Evolutionary conservation across 1,140 invertebrate genomes (phyloP), one percentile per base, ranked within the genome.

Genomic region (Pachypsylla venusta): DNA sequence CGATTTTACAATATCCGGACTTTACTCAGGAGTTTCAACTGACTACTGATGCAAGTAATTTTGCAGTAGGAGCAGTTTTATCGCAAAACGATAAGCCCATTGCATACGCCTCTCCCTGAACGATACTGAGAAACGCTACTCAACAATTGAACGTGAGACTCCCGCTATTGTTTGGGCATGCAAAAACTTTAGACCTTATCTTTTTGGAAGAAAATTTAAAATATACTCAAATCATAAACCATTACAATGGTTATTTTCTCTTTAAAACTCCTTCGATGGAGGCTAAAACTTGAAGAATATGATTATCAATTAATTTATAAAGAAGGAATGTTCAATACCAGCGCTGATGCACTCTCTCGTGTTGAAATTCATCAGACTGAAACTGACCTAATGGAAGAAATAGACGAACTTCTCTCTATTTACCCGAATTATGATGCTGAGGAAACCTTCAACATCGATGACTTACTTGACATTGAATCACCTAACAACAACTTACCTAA

Each of bases 201-300:
- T 81, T 2, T 73, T 71, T 58, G 73, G 72, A 16, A 67, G 56
- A 27, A 67, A 73, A 53, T 80, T 79, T 61, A 72, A 62, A 20
- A 67, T 80, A 1, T 56, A 72, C 12, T 79, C 74, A 1, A 77
- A 81, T 61, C 73, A 80, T 62, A 66, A 67, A 61, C 71, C 74
- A 0, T 61, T 79, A 19, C 66, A 61, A 26, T 79, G 73, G 70
- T 61, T 79, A 1, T 67, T 71, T 26, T 70, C 68, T 12, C 58
- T 74, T 0, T 77, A 75, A 60, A 72, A 78, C 48, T 70, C 72
- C 0, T 35, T n/a, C n/a, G n/a, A n/a, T n/a, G n/a, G n/a, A n/a
- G n/a, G n/a, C n/a, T n/a, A n/a, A n/a, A n/a, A n/a, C n/a, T n/a
- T n/a, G n/a, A n/a, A n/a, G n/a, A n/a, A n/a, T n/a, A n/a, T n/a